These are phyloP conservation scores for Clarias magur DNA, from an alignment of 2,113 vertebrate genomes.

Conservation along the genomic window DNA sequence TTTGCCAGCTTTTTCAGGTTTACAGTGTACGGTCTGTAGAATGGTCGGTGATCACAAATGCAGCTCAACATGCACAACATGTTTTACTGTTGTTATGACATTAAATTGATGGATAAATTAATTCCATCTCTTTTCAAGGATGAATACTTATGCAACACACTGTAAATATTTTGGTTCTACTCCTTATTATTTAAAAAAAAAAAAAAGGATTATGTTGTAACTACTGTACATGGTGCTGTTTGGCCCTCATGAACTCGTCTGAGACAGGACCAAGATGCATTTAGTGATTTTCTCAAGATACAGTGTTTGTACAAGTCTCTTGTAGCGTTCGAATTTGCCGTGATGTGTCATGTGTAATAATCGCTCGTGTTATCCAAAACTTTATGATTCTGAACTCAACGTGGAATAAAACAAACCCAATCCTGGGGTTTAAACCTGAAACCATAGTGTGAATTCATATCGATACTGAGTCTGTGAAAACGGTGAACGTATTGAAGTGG, in stretches of 20 bases:
- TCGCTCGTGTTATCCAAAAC: constrained; percentile 9
- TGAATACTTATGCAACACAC: background rate
- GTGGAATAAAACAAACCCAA: constrained; percentile 9
- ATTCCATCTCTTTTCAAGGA: background rate
- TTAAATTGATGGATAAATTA: background rate
- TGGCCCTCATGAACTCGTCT: background rate
- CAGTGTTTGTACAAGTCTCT: constrained; percentile 31
- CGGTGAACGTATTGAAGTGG: background rate
- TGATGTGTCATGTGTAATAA: constrained; percentile 33
- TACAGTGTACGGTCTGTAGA: too few species aligned
- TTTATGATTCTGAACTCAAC: constrained; percentile 2
- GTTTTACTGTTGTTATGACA: background rate
- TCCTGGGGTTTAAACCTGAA: constrained; percentile 14
- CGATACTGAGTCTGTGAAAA: constrained; percentile 15
- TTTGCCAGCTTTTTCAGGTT: too few species aligned
- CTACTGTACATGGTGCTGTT: background rate
- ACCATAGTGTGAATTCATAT: constrained; percentile 7
- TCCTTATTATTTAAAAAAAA: background rate
- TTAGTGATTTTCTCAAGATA: constrained; percentile 24
- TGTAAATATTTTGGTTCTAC: background rate
- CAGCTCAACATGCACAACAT: too few species aligned
- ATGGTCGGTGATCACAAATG: too few species aligned
- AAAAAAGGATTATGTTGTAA: background rate
- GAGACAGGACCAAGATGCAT: constrained; percentile 11
- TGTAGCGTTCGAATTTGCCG: constrained; percentile 32